phyloP scores from a whole-genome alignment of 2,888 invertebrate genomes.

The Cryptocephalus moraei region DNA sequence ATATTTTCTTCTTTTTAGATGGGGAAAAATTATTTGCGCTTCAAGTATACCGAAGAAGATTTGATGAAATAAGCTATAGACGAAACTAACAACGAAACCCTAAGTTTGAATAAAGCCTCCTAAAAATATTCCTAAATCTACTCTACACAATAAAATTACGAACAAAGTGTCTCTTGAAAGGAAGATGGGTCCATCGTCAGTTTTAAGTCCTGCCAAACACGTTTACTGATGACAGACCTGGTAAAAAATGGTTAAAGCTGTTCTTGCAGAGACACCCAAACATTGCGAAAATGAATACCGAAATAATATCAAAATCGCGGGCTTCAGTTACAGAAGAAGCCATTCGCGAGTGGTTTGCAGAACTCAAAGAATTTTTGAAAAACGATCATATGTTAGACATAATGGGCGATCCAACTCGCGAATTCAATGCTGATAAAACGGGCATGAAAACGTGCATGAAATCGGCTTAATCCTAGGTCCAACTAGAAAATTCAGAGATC shows the following conservation, averaged over 20 bases:
- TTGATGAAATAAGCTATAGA: neutral
- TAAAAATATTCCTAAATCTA: neutral
- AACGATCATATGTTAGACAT: slow-evolving; percentile 6
- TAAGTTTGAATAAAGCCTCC: neutral
- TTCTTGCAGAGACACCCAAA: slow-evolving; percentile 21
- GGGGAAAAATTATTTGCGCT: no score
- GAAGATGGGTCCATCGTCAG: neutral
- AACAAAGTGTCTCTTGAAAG: neutral
- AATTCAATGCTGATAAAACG: slow-evolving; percentile 13
- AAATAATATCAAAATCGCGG: slow-evolving; percentile 19
- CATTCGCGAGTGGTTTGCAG: slow-evolving; percentile 10
- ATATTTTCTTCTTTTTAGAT: no score
- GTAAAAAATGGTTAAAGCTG: slow-evolving; percentile 19
- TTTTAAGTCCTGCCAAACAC: slow-evolving; percentile 2
- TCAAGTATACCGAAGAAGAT: no score
- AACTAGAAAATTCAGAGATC: slow-evolving; percentile 1
- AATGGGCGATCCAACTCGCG: slow-evolving; percentile 5
- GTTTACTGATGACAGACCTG: slow-evolving; percentile 15
- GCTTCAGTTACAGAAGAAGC: slow-evolving; percentile 13
- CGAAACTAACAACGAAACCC: no score
- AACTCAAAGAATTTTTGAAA: slow-evolving; percentile 5
- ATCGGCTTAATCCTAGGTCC: slow-evolving; percentile 5
- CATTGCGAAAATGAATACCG: slow-evolving; percentile 16
- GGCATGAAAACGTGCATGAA: slow-evolving; percentile 7
- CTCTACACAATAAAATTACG: no score